A percentile compares a stretch with the other conserved stretches of the same genome.
Conservation (phyloP, 2,797 vertebrate species). For the Carduelis carduelis region DNA sequence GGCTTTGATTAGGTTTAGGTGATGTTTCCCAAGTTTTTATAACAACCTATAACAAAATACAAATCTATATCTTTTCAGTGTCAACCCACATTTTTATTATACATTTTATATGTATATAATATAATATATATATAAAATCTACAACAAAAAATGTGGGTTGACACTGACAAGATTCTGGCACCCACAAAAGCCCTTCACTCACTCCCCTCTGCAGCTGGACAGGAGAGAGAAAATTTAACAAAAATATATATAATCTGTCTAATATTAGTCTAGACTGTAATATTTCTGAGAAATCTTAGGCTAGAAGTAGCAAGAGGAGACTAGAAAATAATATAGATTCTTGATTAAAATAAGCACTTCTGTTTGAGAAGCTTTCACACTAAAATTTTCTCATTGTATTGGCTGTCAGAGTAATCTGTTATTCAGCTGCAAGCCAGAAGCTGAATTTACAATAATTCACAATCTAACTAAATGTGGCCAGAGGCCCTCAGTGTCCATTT, state of each 20-base stretch:
- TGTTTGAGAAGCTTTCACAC: not conserved
- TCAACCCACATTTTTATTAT: too few species aligned
- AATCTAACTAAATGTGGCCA: not conserved
- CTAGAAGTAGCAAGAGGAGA: not conserved
- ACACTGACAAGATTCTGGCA: not conserved
- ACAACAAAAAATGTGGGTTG: too few species aligned
- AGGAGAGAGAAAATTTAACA: not conserved
- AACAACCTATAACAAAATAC: not conserved
- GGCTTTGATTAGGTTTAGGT: not conserved
- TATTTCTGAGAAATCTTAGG: not conserved
- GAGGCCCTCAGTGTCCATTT: not conserved
- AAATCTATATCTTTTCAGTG: too few species aligned
- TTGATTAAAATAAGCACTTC: not conserved
- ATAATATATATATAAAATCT: too few species aligned
- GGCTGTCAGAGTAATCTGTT: not conserved
- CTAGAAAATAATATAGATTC: not conserved
- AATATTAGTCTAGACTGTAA: not conserved
- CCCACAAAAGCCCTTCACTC: not conserved
- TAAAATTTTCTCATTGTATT: not conserved
- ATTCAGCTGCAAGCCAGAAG: not conserved
- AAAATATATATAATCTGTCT: not conserved
- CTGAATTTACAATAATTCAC: not conserved
- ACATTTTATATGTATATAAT: too few species aligned
- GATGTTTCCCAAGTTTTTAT: not conserved
- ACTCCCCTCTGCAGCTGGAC: accelerated